Conservation (phyloP, 2,888 invertebrate species). For the Cryptocephalus primarius region DNA sequence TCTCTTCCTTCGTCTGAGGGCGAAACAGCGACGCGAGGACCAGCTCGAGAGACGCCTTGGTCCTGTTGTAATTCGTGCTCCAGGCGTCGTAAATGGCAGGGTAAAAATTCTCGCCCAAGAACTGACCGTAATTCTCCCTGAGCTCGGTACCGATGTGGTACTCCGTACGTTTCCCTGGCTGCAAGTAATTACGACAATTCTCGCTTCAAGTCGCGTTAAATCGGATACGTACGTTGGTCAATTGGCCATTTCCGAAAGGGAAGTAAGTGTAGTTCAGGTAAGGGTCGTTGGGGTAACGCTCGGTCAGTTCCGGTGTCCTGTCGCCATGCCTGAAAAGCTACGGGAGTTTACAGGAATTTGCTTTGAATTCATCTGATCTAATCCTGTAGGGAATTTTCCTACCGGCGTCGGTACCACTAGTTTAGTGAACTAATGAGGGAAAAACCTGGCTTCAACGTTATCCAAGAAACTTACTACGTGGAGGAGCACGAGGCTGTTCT, state of each 20-base stretch:
- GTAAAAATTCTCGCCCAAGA: slow-evolving; percentile 45
- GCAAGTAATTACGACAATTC: background rate
- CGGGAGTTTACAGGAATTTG: too few relatives aligned
- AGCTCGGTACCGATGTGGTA: slow-evolving; percentile 52
- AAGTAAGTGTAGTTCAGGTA: background rate
- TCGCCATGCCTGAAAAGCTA: background rate
- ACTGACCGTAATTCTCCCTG: slow-evolving; percentile 46
- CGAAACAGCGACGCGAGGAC: slow-evolving; percentile 59
- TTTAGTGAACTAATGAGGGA: too few relatives aligned
- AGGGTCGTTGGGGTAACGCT: background rate
- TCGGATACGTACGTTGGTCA: background rate
- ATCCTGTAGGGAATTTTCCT: too few relatives aligned
- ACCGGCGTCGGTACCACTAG: too few relatives aligned
- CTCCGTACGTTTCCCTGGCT: slow-evolving; percentile 22
- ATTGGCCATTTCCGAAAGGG: background rate
- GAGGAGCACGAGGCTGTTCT: too few relatives aligned
- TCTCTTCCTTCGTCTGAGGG: slow-evolving; percentile 39
- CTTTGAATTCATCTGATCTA: too few relatives aligned
- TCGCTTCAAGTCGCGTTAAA: too few relatives aligned
- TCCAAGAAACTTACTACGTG: too few relatives aligned
- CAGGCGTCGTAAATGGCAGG: slow-evolving; percentile 47
- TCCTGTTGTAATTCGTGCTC: slow-evolving; percentile 57
- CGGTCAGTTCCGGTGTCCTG: background rate
- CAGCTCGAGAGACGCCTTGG: slow-evolving; percentile 57
- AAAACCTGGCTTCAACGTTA: too few relatives aligned